Evolutionary conservation across 2,888 invertebrate species (phyloP), one percentile per base, ranked within the genome.

Genomic region (Steinernema hermaphroditum): DNA sequence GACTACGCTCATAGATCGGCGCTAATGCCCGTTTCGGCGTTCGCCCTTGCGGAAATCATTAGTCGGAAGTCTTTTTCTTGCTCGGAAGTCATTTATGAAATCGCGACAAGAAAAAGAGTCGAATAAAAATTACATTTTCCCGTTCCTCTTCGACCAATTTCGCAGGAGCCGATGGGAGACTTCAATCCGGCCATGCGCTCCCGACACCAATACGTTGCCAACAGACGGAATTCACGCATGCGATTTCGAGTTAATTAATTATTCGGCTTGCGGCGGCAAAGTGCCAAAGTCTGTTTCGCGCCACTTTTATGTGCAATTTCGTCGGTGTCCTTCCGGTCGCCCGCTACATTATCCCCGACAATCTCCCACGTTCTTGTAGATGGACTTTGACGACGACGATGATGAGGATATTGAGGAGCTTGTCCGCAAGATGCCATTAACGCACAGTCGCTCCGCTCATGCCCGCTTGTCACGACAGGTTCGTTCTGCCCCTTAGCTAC

Each of bases 341-440:
- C n/a, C 12, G 62, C 29, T 16, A 62, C 62, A 62, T 62, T 32
- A 32, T 62, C 62, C 46, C n/a, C 46, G n/a, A 4, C 46, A 46
- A 9, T 62, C 27, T 54, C 27, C 54, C 19, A 22, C 54, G 50
- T 50, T 29, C 16, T n/a, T 14, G n/a, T 16, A 62, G 62, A 62
- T 62, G 62, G 62, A 62, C 29, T 62, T 62, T 29, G 32, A 62
- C 62, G 62, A 62, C 62, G 62, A 62, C 62, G 62, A 62, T 62
- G 62, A 62, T n/a, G 62, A 62, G 62, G 62, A 62, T 62, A 62
- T 62, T 29, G 62, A 62, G 29, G 62, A 62, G 62, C 62, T 62
- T 29, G 62, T 62, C 27, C 62, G 62, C 27, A 62, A 62, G 32
- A 62, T 62, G 16, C 62, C 62, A 32, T 32, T 62, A 32, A 62